Percentiles rank a stretch among this genome's conserved stretches.
Conservation (phyloP, 2,888 invertebrate species). For the Aricia artaxerxes region DNA sequence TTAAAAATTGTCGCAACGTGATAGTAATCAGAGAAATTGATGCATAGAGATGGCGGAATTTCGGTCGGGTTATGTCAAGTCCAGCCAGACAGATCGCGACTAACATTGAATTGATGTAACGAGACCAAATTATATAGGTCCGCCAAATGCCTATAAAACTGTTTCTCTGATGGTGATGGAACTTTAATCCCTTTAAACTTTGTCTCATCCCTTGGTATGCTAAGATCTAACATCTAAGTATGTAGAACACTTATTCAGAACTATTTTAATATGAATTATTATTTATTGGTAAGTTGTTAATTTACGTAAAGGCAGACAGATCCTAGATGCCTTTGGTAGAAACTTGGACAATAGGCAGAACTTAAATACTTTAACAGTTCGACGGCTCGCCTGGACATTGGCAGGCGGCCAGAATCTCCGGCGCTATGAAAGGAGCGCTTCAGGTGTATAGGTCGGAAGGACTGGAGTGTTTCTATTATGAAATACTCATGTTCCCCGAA, state of each 20-base stretch:
- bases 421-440: slow-evolving; percentile 39
- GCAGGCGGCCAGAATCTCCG: slow-evolving; percentile 43
- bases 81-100: no score
- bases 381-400: slow-evolving; percentile 42
- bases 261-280: background rate
- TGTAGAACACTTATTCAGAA: background rate
- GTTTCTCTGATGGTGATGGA: background rate
- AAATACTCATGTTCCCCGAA: background rate
- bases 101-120: background rate
- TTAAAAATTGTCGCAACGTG: no score
- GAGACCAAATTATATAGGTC: background rate
- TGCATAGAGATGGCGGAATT: no score
- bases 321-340: slow-evolving; percentile 42
- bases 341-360: slow-evolving; percentile 44
- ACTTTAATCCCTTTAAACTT: no score
- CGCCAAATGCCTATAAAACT: background rate
- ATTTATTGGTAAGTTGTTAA: background rate
- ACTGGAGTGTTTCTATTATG: slow-evolving; percentile 33
- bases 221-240: background rate
- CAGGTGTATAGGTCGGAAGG: slow-evolving; percentile 39
- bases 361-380: slow-evolving; percentile 46
- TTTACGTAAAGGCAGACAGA: slow-evolving; percentile 35
- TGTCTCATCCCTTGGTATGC: background rate
- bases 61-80: no score
- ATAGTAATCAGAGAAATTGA: no score